These are phyloP conservation scores for Salpingus planirostris DNA, from an alignment of 2,888 invertebrate species.

Conservation along the genomic window DNA sequence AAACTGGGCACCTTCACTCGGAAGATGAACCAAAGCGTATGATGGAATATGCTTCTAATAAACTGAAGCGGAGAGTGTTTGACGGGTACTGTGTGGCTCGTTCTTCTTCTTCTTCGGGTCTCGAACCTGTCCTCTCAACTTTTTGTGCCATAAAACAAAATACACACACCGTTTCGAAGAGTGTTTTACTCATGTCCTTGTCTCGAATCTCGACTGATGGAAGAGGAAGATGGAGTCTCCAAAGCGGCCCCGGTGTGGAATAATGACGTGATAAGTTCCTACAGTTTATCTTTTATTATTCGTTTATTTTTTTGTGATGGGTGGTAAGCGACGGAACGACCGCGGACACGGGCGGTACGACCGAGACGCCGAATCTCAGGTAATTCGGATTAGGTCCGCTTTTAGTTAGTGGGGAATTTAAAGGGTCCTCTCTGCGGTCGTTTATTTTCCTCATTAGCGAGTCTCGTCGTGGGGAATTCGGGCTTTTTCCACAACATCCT, in stretches of 20 bases:
- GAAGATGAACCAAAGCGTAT: no score
- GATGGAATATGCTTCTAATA: no score
- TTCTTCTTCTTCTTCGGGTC: no score
- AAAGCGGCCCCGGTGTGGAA: conserved; percentile 10
- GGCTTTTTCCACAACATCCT: not conserved
- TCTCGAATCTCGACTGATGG: conserved; percentile 10
- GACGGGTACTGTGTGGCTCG: no score
- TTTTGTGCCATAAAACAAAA: conserved; percentile 12
- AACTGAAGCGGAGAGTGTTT: no score
- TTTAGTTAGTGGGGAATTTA: conserved; percentile 30
- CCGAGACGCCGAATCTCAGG: conserved; percentile 16
- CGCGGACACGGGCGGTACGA: conserved; percentile 4
- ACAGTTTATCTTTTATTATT: conserved; percentile 16
- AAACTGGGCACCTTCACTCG: no score
- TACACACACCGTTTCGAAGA: conserved; percentile 8
- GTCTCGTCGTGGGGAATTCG: conserved; percentile 4
- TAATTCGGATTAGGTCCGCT: conserved; percentile 27
- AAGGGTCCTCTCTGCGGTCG: conserved; percentile 22
- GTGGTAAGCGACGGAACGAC: conserved; percentile 1
- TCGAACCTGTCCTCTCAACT: conserved; percentile 4
- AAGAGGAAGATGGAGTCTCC: conserved; percentile 12
- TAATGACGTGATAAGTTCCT: conserved; percentile 22
- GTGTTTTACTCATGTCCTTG: conserved; percentile 13
- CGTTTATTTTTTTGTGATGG: conserved; percentile 1
- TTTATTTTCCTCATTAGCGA: conserved; percentile 29